Conservation (phyloP, 2,888 invertebrate genomes). For the Eupithecia dodoneata region DNA sequence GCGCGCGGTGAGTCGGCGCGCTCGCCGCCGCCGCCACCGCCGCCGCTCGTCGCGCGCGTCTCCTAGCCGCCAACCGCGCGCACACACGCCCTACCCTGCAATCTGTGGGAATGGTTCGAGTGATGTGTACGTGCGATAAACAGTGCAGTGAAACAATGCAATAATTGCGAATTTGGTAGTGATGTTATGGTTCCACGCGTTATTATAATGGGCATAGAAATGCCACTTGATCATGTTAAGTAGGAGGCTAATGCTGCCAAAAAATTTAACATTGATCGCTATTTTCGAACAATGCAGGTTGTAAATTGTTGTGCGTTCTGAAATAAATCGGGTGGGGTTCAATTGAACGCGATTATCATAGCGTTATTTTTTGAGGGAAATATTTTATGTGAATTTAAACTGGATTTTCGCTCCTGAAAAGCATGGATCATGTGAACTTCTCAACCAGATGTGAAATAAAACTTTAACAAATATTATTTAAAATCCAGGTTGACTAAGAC, state of each 20-base stretch:
- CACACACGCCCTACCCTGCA: slow-evolving; percentile 66
- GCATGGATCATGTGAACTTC: neutral
- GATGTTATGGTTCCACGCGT: slow-evolving; percentile 15
- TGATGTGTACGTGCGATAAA: slow-evolving; percentile 54
- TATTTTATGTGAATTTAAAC: neutral
- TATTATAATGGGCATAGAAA: slow-evolving; percentile 6
- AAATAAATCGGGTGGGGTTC: neutral
- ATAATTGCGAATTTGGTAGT: slow-evolving; percentile 28
- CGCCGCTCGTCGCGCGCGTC: slow-evolving; percentile 60
- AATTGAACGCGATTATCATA: neutral
- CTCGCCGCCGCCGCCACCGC: slow-evolving; percentile 65
- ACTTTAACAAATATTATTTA: neutral
- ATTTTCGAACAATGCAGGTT: neutral
- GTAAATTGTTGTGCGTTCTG: neutral
- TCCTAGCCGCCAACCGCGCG: slow-evolving; percentile 72
- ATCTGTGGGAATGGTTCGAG: slow-evolving; percentile 81
- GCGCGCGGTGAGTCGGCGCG: slow-evolving; percentile 85
- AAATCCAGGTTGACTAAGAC: neutral
- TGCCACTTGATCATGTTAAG: neutral
- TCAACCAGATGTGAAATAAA: neutral
- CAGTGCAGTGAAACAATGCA: slow-evolving; percentile 35
- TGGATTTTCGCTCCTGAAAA: neutral
- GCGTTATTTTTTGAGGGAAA: neutral
- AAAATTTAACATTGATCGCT: neutral
- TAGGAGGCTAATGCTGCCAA: neutral